A percentile compares a stretch with the other conserved stretches of the same genome.
Conservation (phyloP, 2,797 vertebrate species). For the Spheniscus humboldti region DNA sequence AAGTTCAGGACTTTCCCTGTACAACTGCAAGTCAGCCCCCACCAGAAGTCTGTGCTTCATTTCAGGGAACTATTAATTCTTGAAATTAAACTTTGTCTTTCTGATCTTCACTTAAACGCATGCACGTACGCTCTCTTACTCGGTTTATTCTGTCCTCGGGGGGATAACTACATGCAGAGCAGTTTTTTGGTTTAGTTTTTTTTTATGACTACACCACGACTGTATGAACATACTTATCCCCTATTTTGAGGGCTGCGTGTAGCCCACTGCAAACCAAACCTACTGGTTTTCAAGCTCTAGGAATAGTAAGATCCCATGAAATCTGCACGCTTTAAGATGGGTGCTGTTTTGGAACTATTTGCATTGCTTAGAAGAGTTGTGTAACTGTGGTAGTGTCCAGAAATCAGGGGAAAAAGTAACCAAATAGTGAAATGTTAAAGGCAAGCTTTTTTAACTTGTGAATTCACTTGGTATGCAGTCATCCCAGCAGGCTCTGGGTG, state of each 20-base stretch:
- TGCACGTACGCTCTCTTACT: background rate
- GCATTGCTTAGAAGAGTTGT: background rate
- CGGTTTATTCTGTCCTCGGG: background rate
- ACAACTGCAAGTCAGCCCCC: background rate
- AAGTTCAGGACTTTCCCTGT: background rate
- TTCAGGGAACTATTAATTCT: background rate
- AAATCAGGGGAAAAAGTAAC: background rate
- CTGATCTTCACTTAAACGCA: background rate
- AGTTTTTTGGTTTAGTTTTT: background rate
- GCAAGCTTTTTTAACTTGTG: background rate
- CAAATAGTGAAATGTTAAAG: background rate
- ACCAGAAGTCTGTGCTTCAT: background rate
- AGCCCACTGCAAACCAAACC: background rate
- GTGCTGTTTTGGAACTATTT: background rate
- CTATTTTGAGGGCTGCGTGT: background rate
- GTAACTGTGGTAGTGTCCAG: background rate
- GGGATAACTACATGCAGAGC: background rate
- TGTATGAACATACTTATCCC: background rate
- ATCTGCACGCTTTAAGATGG: background rate
- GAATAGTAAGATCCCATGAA: background rate
- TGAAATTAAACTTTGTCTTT: background rate
- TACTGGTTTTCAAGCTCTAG: background rate
- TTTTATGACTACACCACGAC: background rate
- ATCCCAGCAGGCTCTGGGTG: background rate
- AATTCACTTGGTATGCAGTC: background rate